Evolutionary conservation across 2,113 vertebrate genomes (phyloP), one percentile per base, ranked within the genome.

Genomic region (Nibea albiflora): DNA sequence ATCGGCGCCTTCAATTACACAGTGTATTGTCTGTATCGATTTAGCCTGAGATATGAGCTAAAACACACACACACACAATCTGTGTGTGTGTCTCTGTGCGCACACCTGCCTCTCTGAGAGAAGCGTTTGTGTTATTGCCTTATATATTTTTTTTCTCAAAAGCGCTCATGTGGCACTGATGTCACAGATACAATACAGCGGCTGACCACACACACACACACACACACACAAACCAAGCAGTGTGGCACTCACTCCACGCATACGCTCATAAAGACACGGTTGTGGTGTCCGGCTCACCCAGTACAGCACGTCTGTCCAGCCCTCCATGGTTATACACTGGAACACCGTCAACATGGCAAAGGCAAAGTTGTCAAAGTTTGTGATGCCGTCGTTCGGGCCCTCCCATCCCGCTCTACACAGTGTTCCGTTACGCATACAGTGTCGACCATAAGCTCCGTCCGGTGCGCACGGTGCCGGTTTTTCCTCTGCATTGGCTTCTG

Each of bases 251-350:
- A 54, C 28, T 22, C 39, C 26, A 56, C 53, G 61, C 73, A 54
- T n/a, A 44, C 50, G 46, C 68, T 64, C 49, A 61, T 19, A 50
- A 24, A 56, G 12, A 62, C 53, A 80, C 73, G 28, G 68, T 76
- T 90, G 71, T 75, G 90, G 92, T 84, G 79, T 46, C 86, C 91
- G 95, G 95, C 98, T 88, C 96, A 99, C 98, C 98, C 98, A 99
- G 94, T 99, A 99, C 0, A 99, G 94, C 16, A 99, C 98, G 1
- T 99, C 98, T 0, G 98, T 99, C 98, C 98, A 99, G 85, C 98
- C 98, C 89, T 99, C 98, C 98, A 99, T 99, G 20, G 98, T 99
- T 95, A 99, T 99, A 93, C 98, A 99, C 93, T 99, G 98, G 90
- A 99, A 99, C 86, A 99, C 98, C 0, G 98, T 99, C 83, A 99